Evolutionary conservation across 2,113 vertebrate genomes (phyloP).

Genomic region (Marcusenius ussheri): DNA sequence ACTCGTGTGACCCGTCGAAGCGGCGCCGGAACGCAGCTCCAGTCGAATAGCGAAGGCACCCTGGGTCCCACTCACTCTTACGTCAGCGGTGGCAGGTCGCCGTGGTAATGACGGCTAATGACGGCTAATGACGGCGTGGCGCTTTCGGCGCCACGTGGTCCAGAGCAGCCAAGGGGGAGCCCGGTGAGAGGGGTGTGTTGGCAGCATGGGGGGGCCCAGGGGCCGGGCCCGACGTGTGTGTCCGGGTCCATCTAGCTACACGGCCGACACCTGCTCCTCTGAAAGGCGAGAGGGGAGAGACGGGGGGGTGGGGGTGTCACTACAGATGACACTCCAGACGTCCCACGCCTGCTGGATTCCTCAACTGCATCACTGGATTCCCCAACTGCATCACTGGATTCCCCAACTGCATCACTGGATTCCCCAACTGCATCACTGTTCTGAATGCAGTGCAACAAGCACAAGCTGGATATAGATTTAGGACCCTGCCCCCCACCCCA

Average conservation of each 20-base stretch:
- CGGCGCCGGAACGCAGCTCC: neutral
- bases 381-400: neutral
- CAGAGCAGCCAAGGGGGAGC: neutral
- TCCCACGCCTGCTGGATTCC: neutral
- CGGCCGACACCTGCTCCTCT: slow-evolving; percentile 94
- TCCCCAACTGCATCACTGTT: neutral
- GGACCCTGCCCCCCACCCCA: neutral
- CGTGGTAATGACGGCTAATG: neutral
- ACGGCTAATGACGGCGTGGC: neutral
- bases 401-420: neutral
- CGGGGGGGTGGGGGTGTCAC: neutral
- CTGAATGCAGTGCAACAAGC: neutral
- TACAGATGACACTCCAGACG: neutral
- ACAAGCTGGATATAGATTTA: neutral
- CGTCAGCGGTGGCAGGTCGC: neutral
- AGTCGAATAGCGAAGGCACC: neutral
- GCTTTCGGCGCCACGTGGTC: neutral
- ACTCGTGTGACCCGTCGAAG: rapidly evolving
- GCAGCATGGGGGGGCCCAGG: neutral
- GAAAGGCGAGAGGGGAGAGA: slow-evolving; percentile 40
- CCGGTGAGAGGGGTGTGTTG: neutral
- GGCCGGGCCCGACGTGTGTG: neutral
- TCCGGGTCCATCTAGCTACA: slow-evolving; percentile 43
- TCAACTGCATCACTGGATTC: neutral
- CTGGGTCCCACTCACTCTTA: neutral